These are phyloP conservation scores for Diarsia dahlii DNA, from an alignment of 2,888 invertebrate genomes.

Conservation along the genomic window DNA sequence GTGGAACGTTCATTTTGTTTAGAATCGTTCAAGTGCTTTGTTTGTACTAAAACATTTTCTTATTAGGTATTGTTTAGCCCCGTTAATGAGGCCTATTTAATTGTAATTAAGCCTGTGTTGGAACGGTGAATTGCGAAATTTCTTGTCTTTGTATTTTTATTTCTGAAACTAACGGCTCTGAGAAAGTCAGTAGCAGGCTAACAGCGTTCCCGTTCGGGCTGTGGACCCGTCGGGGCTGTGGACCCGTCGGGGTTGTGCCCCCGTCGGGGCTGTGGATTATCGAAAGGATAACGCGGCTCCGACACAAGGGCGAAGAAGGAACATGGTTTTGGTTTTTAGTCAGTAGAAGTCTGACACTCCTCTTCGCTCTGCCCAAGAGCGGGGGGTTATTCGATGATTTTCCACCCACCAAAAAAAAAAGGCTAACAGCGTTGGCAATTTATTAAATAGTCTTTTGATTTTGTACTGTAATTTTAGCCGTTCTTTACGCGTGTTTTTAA, in stretches of 20 bases:
- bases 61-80: constrained; percentile 59
- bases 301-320: no score
- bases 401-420: no score
- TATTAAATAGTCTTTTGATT: constrained; percentile 5
- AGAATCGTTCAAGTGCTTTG: constrained; percentile 63
- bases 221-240: no score
- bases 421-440: neutral
- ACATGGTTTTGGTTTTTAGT: no score
- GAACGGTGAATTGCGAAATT: constrained; percentile 43
- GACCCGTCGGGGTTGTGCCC: no score
- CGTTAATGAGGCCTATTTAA: constrained; percentile 62
- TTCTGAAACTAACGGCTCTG: constrained; percentile 18
- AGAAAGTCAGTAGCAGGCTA: neutral
- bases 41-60: constrained; percentile 66
- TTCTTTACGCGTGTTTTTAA: neutral
- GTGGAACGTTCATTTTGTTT: constrained; percentile 67
- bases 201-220: neutral
- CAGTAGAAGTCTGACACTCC: no score
- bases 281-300: no score
- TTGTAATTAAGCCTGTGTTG: constrained; percentile 60
- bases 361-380: no score
- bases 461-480: neutral
- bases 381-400: no score
- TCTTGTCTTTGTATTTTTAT: constrained; percentile 39
- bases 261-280: no score